Conservation (phyloP, 2,888 invertebrate genomes). For the Chelonus formosanus region DNA sequence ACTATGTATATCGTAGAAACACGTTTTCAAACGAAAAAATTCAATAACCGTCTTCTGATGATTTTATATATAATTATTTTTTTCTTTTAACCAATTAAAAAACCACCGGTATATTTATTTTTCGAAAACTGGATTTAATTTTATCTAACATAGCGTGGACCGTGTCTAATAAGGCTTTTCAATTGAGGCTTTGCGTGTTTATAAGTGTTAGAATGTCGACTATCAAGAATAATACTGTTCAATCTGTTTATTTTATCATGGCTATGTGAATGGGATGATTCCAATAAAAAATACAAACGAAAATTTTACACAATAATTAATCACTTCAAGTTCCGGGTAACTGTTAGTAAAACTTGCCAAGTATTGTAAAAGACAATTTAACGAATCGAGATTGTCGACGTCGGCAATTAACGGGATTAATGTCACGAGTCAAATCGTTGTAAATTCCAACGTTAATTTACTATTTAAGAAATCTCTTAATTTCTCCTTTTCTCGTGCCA, state of each 20-base stretch:
- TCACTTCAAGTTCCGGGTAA: conserved; percentile 5
- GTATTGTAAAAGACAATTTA: conserved; percentile 19
- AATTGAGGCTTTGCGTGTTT: conserved; percentile 8
- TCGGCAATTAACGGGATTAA: conserved; percentile 32
- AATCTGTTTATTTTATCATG: too few species aligned
- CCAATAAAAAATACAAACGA: neutral
- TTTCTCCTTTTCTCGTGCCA: neutral
- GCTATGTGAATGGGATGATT: too few species aligned
- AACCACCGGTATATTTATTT: neutral
- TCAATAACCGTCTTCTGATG: neutral
- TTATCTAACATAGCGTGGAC: conserved; percentile 19
- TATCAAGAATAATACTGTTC: neutral
- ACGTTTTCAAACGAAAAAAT: neutral
- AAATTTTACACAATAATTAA: conserved; percentile 7
- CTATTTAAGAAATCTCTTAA: conserved; percentile 10
- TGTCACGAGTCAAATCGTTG: conserved; percentile 20
- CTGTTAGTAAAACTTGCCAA: conserved; percentile 5
- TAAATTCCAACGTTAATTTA: conserved; percentile 13
- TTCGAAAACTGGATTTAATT: neutral
- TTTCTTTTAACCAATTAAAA: conserved; percentile 5
- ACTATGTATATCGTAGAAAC: too few species aligned
- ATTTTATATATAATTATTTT: neutral
- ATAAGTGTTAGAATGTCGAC: neutral
- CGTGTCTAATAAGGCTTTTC: conserved; percentile 25
- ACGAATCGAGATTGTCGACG: conserved; percentile 22